Conservation (phyloP, 1,140 invertebrate genomes). For the Magallana gigas region DNA sequence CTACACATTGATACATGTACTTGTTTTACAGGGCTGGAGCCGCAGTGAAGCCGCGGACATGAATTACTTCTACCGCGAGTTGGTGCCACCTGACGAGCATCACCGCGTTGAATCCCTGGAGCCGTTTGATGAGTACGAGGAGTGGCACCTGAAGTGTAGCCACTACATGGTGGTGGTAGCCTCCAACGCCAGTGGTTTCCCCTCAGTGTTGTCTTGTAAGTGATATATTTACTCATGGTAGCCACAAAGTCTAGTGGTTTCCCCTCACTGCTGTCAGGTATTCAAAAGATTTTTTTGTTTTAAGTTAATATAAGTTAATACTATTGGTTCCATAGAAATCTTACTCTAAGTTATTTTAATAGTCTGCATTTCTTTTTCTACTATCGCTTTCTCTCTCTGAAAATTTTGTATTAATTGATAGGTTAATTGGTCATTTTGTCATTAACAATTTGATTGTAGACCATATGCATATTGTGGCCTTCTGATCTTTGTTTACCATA, state of each 20-base stretch:
- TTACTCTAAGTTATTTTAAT: background rate
- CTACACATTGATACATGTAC: background rate
- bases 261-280: background rate
- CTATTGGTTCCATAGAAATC: too few species aligned
- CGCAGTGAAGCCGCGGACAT: constrained; percentile 75
- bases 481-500: too few species aligned
- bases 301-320: too few species aligned
- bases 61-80: constrained; percentile 78
- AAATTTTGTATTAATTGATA: too few species aligned
- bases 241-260: background rate
- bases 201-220: background rate
- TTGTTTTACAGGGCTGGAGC: constrained; percentile 78
- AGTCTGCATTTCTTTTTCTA: too few species aligned
- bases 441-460: too few species aligned
- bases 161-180: constrained; percentile 81
- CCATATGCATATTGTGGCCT: too few species aligned
- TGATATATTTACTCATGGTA: background rate
- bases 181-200: constrained; percentile 55
- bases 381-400: too few species aligned
- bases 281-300: too few species aligned
- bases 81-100: constrained; percentile 76
- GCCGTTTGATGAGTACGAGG: constrained; percentile 83
- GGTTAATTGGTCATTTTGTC: too few species aligned
- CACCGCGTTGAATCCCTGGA: constrained; percentile 78
- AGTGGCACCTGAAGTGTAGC: constrained; percentile 81